phyloP scores from a whole-genome alignment of 2,113 vertebrate species.

The Thryonomys swinderianus region DNA sequence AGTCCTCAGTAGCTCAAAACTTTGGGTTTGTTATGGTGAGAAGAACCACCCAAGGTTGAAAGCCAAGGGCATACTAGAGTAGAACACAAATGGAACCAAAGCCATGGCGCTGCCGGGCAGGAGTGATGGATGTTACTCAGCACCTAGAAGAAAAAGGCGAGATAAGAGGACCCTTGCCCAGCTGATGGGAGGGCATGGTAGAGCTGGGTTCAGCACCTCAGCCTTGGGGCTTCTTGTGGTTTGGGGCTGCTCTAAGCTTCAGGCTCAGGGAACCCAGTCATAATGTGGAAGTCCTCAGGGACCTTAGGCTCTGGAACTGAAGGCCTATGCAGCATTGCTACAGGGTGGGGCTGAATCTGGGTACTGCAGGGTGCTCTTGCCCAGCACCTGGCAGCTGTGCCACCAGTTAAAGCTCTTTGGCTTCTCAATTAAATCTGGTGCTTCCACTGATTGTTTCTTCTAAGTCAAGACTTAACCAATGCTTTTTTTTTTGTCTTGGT shows the following conservation, averaged over 20 bases:
- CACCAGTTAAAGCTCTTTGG: neutral
- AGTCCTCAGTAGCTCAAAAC: neutral
- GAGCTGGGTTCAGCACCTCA: neutral
- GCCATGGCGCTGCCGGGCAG: neutral
- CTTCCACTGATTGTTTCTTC: neutral
- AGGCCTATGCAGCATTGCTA: no score
- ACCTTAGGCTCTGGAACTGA: no score
- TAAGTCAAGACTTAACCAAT: neutral
- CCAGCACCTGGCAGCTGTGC: neutral
- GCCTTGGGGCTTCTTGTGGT: neutral
- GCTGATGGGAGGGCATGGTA: fast-evolving
- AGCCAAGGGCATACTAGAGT: neutral
- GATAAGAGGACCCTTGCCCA: neutral
- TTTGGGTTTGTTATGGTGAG: neutral
- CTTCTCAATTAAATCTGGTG: neutral
- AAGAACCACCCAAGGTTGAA: neutral
- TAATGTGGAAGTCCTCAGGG: neutral
- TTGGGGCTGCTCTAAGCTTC: neutral
- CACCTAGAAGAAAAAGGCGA: neutral
- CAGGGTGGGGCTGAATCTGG: neutral
- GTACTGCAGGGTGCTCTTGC: fast-evolving
- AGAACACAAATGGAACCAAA: neutral
- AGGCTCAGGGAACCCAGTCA: neutral
- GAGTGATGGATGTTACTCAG: no score
- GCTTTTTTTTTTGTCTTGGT: no score